Conservation (phyloP, 2,113 vertebrate species). For the Polypterus bichir region DNA sequence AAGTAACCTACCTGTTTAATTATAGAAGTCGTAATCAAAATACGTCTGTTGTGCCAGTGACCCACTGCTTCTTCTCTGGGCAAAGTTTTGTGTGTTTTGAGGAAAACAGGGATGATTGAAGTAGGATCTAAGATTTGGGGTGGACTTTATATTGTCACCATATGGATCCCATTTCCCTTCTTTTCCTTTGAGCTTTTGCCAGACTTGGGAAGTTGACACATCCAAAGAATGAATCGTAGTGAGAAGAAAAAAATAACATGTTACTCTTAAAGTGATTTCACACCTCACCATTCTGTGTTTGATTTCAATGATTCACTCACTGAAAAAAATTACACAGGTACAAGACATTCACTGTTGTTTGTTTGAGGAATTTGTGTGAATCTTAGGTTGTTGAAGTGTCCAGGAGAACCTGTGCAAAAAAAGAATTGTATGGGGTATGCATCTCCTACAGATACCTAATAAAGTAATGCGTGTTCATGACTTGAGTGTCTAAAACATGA, state of each 20-base stretch:
- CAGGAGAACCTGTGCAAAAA: too few species aligned
- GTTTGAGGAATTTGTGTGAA: too few species aligned
- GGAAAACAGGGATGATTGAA: slow-evolving; percentile 28
- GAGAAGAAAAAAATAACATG: slow-evolving; percentile 53
- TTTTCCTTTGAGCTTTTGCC: slow-evolving; percentile 40
- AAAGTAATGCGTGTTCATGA: too few species aligned
- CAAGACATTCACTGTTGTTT: too few species aligned
- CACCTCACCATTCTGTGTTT: slow-evolving; percentile 10
- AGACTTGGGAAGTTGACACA: slow-evolving; percentile 42
- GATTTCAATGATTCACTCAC: background rate
- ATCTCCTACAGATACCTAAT: too few species aligned
- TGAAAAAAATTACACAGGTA: too few species aligned
- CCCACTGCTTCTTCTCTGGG: slow-evolving; percentile 23
- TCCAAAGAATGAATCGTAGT: slow-evolving; percentile 30
- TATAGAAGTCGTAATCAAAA: background rate
- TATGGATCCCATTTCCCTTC: slow-evolving; percentile 44
- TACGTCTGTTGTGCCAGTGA: background rate
- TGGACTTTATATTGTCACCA: slow-evolving; percentile 40
- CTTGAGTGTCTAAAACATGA: too few species aligned
- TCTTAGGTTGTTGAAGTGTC: too few species aligned
- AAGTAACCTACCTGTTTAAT: background rate
- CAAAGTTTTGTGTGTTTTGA: slow-evolving; percentile 21
- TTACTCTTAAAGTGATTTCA: slow-evolving; percentile 43
- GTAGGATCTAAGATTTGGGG: slow-evolving; percentile 33
- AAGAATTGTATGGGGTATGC: too few species aligned